phyloP scores from a whole-genome alignment of 2,888 invertebrate genomes.

The Drosophila longiperda region DNA sequence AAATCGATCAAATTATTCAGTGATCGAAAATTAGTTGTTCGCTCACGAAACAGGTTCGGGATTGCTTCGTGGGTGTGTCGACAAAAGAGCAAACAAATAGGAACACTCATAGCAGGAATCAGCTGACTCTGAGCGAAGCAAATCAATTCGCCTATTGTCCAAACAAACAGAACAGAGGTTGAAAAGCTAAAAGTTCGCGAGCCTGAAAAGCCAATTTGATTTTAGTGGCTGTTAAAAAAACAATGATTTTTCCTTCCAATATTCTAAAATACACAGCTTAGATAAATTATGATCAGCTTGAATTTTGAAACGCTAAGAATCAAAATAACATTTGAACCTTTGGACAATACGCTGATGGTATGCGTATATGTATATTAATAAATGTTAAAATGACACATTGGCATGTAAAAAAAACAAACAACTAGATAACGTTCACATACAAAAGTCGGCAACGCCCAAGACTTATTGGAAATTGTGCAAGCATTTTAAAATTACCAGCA shows the following conservation, averaged over 20 bases:
- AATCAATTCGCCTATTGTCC: neutral
- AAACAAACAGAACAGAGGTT: neutral
- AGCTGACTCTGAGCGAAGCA: neutral
- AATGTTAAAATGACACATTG: constrained; percentile 17
- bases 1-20: neutral
- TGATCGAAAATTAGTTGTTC: neutral
- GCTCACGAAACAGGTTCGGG: neutral
- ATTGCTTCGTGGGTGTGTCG: neutral
- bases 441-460: neutral
- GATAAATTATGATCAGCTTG: neutral
- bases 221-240: neutral
- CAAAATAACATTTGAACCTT: neutral
- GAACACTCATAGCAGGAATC: neutral
- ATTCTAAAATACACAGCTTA: neutral
- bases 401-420: neutral
- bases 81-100: neutral
- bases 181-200: neutral
- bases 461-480: neutral
- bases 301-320: neutral
- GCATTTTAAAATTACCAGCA: neutral
- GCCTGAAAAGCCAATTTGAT: neutral
- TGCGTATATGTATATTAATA: neutral
- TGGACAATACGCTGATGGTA: neutral
- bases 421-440: neutral
- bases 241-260: neutral